phyloP scores from a whole-genome alignment of 2,797 vertebrate species.

The Percopsis omiscomaycus region DNA sequence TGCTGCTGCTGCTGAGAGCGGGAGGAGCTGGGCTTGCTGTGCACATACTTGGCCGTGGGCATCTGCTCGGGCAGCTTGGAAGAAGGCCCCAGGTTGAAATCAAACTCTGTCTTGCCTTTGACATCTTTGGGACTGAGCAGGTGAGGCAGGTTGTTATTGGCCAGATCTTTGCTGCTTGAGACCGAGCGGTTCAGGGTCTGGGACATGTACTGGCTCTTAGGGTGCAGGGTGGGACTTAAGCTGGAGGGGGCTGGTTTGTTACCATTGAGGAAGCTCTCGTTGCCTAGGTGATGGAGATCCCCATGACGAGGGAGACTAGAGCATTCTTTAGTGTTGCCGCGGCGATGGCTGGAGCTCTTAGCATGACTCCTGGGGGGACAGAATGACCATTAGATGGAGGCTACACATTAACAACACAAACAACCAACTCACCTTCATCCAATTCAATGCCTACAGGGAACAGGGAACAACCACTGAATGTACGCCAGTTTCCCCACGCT shows the following conservation, averaged over 20 bases:
- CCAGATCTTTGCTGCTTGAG: slow-evolving; percentile 90
- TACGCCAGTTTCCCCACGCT: too few species aligned
- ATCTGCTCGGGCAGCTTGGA: slow-evolving; percentile 64
- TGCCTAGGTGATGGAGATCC: slow-evolving; percentile 86
- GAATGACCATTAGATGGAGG: not conserved
- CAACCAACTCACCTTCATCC: not conserved
- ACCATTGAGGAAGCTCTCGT: slow-evolving; percentile 92
- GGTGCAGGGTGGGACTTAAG: slow-evolving; percentile 90
- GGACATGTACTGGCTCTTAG: slow-evolving; percentile 85
- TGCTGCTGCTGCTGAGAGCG: slow-evolving; percentile 87
- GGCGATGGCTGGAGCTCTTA: slow-evolving; percentile 90
- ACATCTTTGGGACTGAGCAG: slow-evolving; percentile 95
- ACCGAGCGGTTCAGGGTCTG: slow-evolving; percentile 87
- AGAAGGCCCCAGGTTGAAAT: slow-evolving; percentile 87
- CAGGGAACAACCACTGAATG: too few species aligned
- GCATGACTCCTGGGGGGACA: slow-evolving; percentile 82
- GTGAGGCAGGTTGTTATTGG: slow-evolving; percentile 94
- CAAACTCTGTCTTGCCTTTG: slow-evolving; percentile 93
- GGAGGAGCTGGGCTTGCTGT: slow-evolving; percentile 78
- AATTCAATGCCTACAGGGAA: too few species aligned
- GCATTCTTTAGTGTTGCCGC: slow-evolving; percentile 93
- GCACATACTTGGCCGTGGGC: slow-evolving; percentile 85
- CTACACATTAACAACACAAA: not conserved
- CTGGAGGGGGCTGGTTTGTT: slow-evolving; percentile 87
- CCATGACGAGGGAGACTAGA: slow-evolving; percentile 90